phyloP scores from a whole-genome alignment of 1,140 invertebrate genomes.

The Caerostris extrusa region DNA sequence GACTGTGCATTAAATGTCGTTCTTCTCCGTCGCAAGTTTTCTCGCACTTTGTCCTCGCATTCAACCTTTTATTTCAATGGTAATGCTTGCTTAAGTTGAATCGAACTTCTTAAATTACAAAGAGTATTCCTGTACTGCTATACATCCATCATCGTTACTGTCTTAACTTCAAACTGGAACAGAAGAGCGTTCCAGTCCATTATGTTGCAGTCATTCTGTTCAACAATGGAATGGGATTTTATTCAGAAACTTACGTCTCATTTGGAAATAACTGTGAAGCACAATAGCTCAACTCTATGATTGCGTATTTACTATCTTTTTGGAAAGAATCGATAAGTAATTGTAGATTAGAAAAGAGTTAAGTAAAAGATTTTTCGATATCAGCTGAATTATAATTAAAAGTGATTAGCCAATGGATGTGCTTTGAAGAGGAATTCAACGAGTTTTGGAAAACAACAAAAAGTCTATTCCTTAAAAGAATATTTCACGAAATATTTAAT shows the following conservation, averaged over 20 bases:
- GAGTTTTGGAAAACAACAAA: too few species aligned
- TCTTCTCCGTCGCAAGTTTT: background rate
- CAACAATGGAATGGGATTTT: slow-evolving; percentile 43
- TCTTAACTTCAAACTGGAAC: background rate
- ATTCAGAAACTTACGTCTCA: background rate
- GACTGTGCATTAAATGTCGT: slow-evolving; percentile 52
- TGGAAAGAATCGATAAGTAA: background rate
- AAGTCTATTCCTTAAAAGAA: too few species aligned
- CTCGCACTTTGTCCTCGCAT: slow-evolving; percentile 12
- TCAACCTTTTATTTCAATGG: slow-evolving; percentile 30
- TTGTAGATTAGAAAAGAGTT: background rate
- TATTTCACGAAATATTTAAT: too few species aligned
- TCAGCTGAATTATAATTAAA: too few species aligned
- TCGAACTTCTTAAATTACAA: slow-evolving; percentile 63
- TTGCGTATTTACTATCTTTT: background rate
- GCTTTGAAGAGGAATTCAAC: too few species aligned
- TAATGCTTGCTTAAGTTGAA: background rate
- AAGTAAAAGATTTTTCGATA: background rate
- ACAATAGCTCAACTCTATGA: background rate
- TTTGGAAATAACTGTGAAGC: background rate
- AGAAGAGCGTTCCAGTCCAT: background rate
- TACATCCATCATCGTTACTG: slow-evolving; percentile 43
- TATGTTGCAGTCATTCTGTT: background rate
- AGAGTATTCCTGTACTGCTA: slow-evolving; percentile 25
- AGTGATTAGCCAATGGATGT: too few species aligned